A percentile compares a stretch with the other conserved stretches of the same genome.
Evolutionary conservation across 2,113 vertebrate genomes (phyloP).

Genomic region (Capra hircus): DNA sequence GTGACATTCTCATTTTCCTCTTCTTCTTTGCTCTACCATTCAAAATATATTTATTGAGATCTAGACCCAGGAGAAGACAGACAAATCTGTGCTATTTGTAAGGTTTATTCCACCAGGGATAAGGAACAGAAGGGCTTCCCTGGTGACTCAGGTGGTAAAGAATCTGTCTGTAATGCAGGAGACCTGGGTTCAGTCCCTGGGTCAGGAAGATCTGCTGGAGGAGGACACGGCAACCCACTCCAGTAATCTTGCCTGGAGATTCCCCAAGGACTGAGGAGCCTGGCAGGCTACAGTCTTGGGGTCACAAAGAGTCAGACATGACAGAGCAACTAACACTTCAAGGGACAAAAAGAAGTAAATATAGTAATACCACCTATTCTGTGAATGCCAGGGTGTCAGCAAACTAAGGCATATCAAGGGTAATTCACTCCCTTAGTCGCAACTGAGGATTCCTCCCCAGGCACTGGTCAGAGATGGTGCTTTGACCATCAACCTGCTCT

Average conservation of each 20-base stretch:
- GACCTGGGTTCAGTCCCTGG: background rate
- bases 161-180: background rate
- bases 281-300: background rate
- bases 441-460: background rate
- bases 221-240: background rate
- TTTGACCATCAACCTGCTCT: background rate
- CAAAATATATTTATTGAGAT: background rate
- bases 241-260: background rate
- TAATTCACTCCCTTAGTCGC: background rate
- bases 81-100: background rate
- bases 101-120: background rate
- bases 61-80: background rate
- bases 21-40: background rate
- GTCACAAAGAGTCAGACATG: accelerated
- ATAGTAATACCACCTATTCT: background rate
- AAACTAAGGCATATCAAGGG: background rate
- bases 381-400: background rate
- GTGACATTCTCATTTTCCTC: background rate
- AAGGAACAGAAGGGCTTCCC: background rate
- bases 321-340: background rate
- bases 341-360: background rate
- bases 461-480: background rate
- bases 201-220: background rate
- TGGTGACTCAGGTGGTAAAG: background rate
- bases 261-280: background rate